Conservation (phyloP, 2,113 vertebrate species). For the Sinosuthora webbiana region DNA sequence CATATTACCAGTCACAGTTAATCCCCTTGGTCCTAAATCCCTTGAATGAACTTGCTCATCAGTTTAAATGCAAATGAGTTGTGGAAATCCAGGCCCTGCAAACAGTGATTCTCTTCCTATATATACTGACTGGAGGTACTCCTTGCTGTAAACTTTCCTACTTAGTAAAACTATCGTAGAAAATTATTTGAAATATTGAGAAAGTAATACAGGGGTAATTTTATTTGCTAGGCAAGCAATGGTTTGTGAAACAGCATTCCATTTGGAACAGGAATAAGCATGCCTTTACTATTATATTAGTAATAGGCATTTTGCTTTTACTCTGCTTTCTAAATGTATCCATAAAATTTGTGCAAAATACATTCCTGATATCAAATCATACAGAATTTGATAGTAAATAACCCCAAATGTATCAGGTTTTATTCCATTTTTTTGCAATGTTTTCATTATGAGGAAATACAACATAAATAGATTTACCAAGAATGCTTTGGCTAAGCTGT, state of each 20-base stretch:
- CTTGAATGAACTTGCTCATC: background rate
- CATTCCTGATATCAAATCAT: background rate
- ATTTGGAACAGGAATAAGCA: background rate
- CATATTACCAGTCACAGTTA: background rate
- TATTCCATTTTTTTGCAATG: background rate
- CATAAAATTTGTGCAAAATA: background rate
- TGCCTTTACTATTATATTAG: background rate
- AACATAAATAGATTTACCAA: background rate
- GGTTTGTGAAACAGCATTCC: background rate
- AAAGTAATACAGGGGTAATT: background rate
- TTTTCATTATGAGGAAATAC: background rate
- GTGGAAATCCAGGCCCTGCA: background rate
- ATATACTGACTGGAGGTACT: background rate
- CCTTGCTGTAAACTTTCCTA: background rate
- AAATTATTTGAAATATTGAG: background rate
- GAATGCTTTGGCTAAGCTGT: background rate
- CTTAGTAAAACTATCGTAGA: background rate
- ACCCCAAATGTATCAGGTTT: background rate
- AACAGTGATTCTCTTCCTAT: background rate
- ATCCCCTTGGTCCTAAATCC: background rate
- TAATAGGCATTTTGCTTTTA: background rate
- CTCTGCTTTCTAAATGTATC: background rate
- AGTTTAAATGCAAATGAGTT: background rate
- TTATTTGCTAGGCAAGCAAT: background rate
- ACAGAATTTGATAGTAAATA: background rate